Evolutionary conservation across 2,888 invertebrate species (phyloP).

Genomic region (Polyploca ridens): DNA sequence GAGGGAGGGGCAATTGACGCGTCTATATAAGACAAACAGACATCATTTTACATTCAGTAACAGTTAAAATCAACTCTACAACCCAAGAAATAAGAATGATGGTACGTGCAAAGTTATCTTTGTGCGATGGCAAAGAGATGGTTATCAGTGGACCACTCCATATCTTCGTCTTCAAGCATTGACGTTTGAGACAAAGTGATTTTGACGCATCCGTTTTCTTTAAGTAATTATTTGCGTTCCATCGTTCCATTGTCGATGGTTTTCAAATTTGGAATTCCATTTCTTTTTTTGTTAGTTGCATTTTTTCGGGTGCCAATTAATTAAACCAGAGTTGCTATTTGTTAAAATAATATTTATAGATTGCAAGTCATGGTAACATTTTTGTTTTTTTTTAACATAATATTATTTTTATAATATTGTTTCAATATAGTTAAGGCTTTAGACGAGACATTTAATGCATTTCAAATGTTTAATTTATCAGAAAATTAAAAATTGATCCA

Average conservation of each 20-base stretch:
- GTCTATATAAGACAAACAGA: slow-evolving; percentile 66
- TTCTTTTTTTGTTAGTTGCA: background rate
- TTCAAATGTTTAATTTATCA: too few relatives aligned
- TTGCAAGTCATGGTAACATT: background rate
- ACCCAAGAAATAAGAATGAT: slow-evolving; percentile 18
- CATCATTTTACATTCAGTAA: slow-evolving; percentile 15
- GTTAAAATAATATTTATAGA: background rate
- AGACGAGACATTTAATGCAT: too few relatives aligned
- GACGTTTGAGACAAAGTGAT: slow-evolving; percentile 76
- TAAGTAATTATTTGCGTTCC: slow-evolving; percentile 72
- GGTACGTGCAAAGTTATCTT: slow-evolving; percentile 31
- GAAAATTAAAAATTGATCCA: background rate
- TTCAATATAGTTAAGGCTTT: too few relatives aligned
- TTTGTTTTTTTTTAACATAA: too few relatives aligned
- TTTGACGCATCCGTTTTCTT: slow-evolving; percentile 67
- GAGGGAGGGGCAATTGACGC: slow-evolving; percentile 78
- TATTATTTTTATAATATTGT: too few relatives aligned
- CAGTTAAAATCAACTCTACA: slow-evolving; percentile 33
- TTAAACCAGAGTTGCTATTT: background rate
- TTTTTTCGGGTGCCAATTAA: background rate
- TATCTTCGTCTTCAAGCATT: slow-evolving; percentile 60
- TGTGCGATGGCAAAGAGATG: slow-evolving; percentile 53
- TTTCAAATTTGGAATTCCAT: slow-evolving; percentile 29
- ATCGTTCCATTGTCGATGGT: slow-evolving; percentile 53
- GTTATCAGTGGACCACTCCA: slow-evolving; percentile 63